Evolutionary conservation across 2,797 vertebrate species (phyloP).

Genomic region (Propithecus deckenii): DNA sequence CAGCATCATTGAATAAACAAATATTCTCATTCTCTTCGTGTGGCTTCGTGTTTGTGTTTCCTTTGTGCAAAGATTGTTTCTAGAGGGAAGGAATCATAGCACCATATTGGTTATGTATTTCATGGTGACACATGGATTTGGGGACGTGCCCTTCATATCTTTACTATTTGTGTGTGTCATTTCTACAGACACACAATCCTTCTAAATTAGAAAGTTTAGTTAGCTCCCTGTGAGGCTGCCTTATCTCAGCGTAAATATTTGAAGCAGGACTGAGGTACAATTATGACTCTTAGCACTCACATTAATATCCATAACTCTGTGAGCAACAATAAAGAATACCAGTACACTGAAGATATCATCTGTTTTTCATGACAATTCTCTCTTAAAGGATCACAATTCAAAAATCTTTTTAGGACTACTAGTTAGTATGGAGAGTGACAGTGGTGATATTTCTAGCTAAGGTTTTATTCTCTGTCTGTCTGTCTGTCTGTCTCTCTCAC

Average conservation of each 20-base stretch:
- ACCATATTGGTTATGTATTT: constrained; percentile 50
- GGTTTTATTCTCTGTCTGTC: background rate
- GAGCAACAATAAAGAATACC: background rate
- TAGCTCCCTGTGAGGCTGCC: background rate
- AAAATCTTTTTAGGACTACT: background rate
- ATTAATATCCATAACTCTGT: background rate
- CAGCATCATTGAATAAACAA: background rate
- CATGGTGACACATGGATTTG: constrained; percentile 45
- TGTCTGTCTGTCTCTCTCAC: background rate
- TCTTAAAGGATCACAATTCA: background rate
- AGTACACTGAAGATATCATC: background rate
- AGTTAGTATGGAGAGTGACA: background rate
- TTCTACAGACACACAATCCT: background rate
- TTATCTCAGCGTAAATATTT: constrained; percentile 12
- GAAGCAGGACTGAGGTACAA: background rate
- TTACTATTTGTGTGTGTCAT: background rate
- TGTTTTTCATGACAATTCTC: background rate
- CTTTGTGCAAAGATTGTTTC: constrained; percentile 26
- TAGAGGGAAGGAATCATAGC: background rate
- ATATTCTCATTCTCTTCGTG: background rate
- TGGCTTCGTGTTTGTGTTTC: background rate
- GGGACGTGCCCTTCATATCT: background rate
- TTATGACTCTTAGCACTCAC: background rate
- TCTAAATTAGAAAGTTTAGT: background rate
- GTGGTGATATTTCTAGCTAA: background rate